These are phyloP conservation scores for Meta bourneti DNA, from an alignment of 2,888 invertebrate species.

Conservation along the genomic window DNA sequence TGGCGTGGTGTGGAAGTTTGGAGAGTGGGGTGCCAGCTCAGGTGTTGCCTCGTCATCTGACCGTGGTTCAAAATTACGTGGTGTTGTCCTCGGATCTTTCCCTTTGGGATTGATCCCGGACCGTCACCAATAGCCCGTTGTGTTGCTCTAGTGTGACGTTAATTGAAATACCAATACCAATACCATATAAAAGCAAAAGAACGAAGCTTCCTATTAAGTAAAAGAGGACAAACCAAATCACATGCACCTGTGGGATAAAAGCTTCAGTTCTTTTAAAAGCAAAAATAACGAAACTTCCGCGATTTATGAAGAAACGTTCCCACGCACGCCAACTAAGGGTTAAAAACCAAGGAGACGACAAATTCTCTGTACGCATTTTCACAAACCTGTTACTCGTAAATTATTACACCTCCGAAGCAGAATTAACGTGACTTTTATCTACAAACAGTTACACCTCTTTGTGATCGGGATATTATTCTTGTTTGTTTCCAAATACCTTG, in stretches of 20 bases:
- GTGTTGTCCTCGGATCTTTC: too few species aligned
- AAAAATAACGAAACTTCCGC: neutral
- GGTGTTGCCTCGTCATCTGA: too few species aligned
- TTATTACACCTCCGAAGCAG: neutral
- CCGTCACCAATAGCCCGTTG: too few species aligned
- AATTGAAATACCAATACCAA: too few species aligned
- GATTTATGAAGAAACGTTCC: neutral
- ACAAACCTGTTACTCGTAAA: slow-evolving; percentile 48
- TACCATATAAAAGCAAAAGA: too few species aligned
- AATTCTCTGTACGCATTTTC: slow-evolving; percentile 6
- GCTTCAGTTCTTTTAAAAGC: neutral
- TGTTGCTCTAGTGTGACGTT: too few species aligned
- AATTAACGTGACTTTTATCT: slow-evolving; percentile 61
- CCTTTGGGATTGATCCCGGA: too few species aligned
- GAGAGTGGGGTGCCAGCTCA: too few species aligned
- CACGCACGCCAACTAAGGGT: slow-evolving; percentile 27
- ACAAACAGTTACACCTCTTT: slow-evolving; percentile 26
- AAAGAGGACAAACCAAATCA: neutral
- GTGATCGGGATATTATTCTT: slow-evolving; percentile 13
- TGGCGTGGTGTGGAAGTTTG: too few species aligned
- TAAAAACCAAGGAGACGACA: slow-evolving; percentile 13
- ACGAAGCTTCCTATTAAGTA: neutral
- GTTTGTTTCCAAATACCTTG: slow-evolving; percentile 27
- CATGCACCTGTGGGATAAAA: neutral
- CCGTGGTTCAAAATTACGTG: too few species aligned